Conservation (phyloP, 2,797 vertebrate genomes). For the Saguinus oedipus region DNA sequence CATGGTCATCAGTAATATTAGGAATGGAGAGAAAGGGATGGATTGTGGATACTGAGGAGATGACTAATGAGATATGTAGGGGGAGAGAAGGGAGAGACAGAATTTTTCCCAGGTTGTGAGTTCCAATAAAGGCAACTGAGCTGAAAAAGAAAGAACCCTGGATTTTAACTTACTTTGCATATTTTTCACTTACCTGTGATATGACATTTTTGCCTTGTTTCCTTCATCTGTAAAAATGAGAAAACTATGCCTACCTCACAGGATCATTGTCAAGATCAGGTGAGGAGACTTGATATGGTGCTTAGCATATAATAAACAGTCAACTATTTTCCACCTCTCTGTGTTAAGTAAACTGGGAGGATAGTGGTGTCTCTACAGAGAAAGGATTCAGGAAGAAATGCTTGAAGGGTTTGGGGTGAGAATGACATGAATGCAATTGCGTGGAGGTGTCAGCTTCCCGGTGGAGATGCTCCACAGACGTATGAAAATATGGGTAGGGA, state of each 20-base stretch:
- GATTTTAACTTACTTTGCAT: background rate
- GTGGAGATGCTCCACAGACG: background rate
- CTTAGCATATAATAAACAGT: background rate
- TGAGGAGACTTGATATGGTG: background rate
- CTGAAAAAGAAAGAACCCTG: background rate
- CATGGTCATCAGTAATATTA: background rate
- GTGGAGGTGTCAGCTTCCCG: background rate
- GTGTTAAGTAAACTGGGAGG: background rate
- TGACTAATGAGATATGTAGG: background rate
- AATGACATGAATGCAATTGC: background rate
- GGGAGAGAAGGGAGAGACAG: background rate
- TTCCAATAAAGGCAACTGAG: background rate
- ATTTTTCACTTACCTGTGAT: background rate
- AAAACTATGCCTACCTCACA: background rate
- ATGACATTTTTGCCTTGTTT: background rate
- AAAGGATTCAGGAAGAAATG: background rate
- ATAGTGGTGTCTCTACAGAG: background rate
- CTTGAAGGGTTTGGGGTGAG: background rate
- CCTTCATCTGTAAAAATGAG: background rate
- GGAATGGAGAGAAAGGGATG: background rate
- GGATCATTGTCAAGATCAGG: background rate
- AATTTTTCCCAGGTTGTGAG: background rate
- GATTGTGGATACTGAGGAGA: background rate
- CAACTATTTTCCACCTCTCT: background rate
- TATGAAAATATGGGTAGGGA: background rate